Evolutionary conservation across 2,797 vertebrate genomes (phyloP).

Genomic region (Pseudotriccus pelzelni): DNA sequence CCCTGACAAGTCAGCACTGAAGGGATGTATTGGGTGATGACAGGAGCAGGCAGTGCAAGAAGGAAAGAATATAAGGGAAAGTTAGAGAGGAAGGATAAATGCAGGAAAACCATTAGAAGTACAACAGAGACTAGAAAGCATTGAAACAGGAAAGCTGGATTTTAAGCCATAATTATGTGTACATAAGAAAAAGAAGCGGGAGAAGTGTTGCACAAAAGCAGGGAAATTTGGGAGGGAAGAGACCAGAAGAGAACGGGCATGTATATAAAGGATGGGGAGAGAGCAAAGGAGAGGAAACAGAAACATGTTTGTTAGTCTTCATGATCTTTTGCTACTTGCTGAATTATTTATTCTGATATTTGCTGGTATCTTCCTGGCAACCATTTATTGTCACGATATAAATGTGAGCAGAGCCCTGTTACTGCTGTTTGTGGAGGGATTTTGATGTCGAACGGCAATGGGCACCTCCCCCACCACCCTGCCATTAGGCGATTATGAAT

Average conservation of each 20-base stretch:
- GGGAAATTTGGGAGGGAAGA: not conserved
- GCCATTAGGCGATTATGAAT: conserved; percentile 62
- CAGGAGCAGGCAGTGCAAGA: not conserved
- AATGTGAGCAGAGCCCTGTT: not conserved
- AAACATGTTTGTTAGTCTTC: not conserved
- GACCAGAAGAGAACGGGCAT: not conserved
- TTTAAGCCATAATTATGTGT: not conserved
- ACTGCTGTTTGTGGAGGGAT: conserved; percentile 42
- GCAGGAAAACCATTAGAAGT: not conserved
- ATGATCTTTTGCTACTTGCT: conserved; percentile 19
- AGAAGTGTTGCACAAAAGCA: not conserved
- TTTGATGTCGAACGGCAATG: not conserved
- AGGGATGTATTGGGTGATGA: not conserved
- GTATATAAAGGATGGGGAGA: not conserved
- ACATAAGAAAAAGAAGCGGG: not conserved
- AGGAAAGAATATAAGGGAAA: not conserved
- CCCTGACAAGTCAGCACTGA: not conserved
- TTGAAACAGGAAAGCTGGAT: not conserved
- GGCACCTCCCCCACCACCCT: not conserved
- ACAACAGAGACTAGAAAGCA: not conserved
- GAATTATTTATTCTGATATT: conserved; percentile 56
- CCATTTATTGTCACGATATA: conserved; percentile 40
- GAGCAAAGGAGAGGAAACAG: not conserved
- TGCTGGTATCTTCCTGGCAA: conserved; percentile 36
- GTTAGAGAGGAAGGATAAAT: not conserved